Conservation (phyloP, 2,888 invertebrate species). For the Hypena proboscidalis region DNA sequence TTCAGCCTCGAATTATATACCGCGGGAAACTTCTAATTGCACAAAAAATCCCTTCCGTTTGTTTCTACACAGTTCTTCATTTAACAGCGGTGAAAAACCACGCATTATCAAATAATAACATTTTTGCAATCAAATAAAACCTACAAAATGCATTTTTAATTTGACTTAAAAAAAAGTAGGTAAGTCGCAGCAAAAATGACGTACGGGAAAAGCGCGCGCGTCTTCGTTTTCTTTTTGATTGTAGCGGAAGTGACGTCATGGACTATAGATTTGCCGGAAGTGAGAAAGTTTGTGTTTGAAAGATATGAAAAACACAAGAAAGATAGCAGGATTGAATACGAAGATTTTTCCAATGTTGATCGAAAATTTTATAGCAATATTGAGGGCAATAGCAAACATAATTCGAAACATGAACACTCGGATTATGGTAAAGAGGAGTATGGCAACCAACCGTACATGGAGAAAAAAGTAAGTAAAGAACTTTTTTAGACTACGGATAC, state of each 20-base stretch:
- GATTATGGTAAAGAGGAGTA: constrained; percentile 48
- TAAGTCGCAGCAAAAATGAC: constrained; percentile 44
- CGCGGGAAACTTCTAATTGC: constrained; percentile 71
- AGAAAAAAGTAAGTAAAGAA: constrained; percentile 66
- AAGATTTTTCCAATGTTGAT: constrained; percentile 31
- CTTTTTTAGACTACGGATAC: not conserved
- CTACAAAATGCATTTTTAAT: not conserved
- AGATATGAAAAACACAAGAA: constrained; percentile 45
- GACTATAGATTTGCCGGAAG: constrained; percentile 72
- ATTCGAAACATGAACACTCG: constrained; percentile 38
- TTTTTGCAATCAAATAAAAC: not conserved
- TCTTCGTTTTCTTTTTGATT: constrained; percentile 44
- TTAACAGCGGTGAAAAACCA: constrained; percentile 39
- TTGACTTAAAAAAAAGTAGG: constrained; percentile 7
- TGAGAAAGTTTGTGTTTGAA: constrained; percentile 59
- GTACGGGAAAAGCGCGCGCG: constrained; percentile 34
- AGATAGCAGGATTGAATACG: constrained; percentile 19
- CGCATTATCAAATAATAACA: constrained; percentile 23
- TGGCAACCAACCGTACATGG: constrained; percentile 62
- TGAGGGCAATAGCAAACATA: constrained; percentile 53
- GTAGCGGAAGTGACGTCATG: constrained; percentile 58
- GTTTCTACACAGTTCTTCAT: constrained; percentile 46
- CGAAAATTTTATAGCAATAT: constrained; percentile 50
- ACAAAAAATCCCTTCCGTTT: constrained; percentile 65
- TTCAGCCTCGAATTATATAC: constrained; percentile 57